Conservation (phyloP, 2,113 vertebrate genomes). For the Caretta caretta region DNA sequence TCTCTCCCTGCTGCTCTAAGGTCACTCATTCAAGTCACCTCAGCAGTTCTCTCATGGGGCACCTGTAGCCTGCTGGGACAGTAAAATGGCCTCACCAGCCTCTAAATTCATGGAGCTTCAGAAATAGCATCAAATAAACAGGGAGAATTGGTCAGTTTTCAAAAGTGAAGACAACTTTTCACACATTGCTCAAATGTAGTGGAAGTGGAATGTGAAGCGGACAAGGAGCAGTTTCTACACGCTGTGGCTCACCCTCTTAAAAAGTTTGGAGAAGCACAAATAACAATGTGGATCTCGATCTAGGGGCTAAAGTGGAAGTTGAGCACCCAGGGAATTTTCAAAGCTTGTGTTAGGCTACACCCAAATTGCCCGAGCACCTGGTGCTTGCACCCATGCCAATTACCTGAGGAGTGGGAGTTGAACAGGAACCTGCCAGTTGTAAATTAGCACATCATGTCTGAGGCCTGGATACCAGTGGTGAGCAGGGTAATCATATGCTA, state of each 20-base stretch:
- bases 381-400: background rate
- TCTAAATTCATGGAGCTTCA: background rate
- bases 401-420: background rate
- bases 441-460: background rate
- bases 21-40: background rate
- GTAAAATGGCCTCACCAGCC: background rate
- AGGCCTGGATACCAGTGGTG: background rate
- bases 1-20: background rate
- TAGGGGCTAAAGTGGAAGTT: background rate
- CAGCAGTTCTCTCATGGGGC: background rate
- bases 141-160: background rate
- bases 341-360: background rate
- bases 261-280: background rate
- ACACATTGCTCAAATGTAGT: accelerated
- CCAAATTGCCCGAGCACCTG: background rate
- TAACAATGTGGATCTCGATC: accelerated
- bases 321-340: background rate
- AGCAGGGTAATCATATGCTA: background rate
- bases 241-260: accelerated
- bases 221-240: background rate
- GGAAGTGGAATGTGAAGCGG: background rate
- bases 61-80: background rate
- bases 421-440: background rate
- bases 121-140: background rate
- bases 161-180: background rate